A percentile compares a stretch with the other conserved stretches of the same genome.
These are phyloP conservation scores for Pissodes strobi DNA, from an alignment of 1,140 invertebrate species.

Conservation along the genomic window DNA sequence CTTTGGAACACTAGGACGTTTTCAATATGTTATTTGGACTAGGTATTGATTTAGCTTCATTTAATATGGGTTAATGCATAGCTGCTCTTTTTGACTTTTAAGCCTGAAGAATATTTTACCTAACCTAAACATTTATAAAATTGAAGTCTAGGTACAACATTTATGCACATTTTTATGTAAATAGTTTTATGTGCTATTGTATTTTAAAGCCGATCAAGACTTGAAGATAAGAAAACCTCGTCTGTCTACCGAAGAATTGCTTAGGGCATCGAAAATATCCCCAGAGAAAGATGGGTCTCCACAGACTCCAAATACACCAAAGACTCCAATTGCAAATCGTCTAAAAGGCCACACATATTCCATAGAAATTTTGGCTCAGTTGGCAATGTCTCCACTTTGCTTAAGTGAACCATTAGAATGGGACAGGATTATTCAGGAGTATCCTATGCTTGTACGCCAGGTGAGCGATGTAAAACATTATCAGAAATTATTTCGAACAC, in stretches of 20 bases:
- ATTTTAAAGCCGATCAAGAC: constrained; percentile 30
- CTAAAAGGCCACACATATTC: constrained; percentile 47
- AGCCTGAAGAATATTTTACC: too few relatives aligned
- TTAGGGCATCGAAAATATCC: constrained; percentile 41
- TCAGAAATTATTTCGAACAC: too few relatives aligned
- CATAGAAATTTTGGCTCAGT: constrained; percentile 61
- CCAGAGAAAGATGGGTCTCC: constrained; percentile 22
- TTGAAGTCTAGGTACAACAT: too few relatives aligned
- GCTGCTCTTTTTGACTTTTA: too few relatives aligned
- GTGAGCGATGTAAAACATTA: too few relatives aligned
- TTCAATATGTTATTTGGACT: too few relatives aligned
- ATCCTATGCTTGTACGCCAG: constrained; percentile 60
- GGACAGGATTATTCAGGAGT: constrained; percentile 60
- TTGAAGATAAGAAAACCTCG: constrained; percentile 47
- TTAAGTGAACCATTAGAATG: constrained; percentile 59
- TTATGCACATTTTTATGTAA: too few relatives aligned
- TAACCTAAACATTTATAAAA: too few relatives aligned
- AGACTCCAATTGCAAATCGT: constrained; percentile 3
- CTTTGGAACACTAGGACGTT: too few relatives aligned
- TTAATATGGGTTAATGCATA: too few relatives aligned
- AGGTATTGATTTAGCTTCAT: too few relatives aligned
- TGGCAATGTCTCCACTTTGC: constrained; percentile 62
- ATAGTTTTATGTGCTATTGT: too few relatives aligned
- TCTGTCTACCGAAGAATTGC: constrained; percentile 48
- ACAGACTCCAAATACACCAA: constrained; percentile 7